Conservation (phyloP, 2,113 vertebrate species). For the Oreocharis arfaki region DNA sequence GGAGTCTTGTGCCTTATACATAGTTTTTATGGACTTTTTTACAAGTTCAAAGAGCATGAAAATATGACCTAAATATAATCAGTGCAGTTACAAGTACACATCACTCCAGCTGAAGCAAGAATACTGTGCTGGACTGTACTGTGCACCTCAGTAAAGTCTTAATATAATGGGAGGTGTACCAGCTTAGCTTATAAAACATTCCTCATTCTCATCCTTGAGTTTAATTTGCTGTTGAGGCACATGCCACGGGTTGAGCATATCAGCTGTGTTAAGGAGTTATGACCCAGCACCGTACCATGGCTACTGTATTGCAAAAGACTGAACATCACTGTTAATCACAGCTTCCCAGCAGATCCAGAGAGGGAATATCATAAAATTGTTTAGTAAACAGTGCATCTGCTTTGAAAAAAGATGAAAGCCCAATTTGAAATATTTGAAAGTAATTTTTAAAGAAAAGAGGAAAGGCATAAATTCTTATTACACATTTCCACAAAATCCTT, state of each 20-base stretch:
- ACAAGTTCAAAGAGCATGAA: background rate
- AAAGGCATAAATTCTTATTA: background rate
- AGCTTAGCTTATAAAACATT: background rate
- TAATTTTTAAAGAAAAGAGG: background rate
- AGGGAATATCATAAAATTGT: background rate
- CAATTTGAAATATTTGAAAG: slow-evolving; percentile 2
- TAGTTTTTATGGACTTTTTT: background rate
- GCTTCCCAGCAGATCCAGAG: background rate
- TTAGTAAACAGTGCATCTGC: background rate
- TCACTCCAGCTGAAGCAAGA: background rate
- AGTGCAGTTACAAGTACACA: background rate
- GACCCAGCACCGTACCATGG: background rate
- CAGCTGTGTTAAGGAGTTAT: background rate
- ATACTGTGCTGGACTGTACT: background rate
- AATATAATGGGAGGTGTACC: background rate
- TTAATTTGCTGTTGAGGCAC: background rate
- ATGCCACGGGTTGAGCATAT: background rate
- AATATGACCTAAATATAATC: background rate
- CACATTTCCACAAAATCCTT: background rate
- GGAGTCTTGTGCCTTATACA: background rate
- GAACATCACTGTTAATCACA: background rate
- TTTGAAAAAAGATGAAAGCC: slow-evolving; percentile 18
- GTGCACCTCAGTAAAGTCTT: background rate
- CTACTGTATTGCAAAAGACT: background rate
- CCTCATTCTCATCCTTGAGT: background rate